Percentiles rank a stretch among this genome's conserved stretches.
phyloP scores from a whole-genome alignment of 1,140 invertebrate species.

The Trigoniulus corallinus region DNA sequence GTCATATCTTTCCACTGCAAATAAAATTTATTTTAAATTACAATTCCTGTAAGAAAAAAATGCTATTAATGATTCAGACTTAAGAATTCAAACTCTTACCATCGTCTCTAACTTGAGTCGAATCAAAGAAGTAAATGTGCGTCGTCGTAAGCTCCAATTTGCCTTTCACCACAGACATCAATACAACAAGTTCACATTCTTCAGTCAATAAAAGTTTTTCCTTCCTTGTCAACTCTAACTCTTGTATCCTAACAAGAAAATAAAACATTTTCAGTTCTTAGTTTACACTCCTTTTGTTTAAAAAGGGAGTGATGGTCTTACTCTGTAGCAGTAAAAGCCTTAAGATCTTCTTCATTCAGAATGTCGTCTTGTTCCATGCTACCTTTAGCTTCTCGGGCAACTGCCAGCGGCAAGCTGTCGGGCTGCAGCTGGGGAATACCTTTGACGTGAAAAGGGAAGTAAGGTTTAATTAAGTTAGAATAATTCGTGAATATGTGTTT shows the following conservation, averaged over 20 bases:
- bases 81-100: no score
- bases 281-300: neutral
- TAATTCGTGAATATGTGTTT: no score
- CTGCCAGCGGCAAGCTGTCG: slow-evolving; percentile 9
- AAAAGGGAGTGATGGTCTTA: neutral
- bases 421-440: neutral
- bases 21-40: slow-evolving; percentile 13
- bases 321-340: neutral
- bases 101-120: slow-evolving; percentile 37
- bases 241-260: slow-evolving; percentile 5
- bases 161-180: slow-evolving; percentile 43
- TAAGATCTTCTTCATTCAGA: slow-evolving; percentile 14
- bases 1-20: slow-evolving; percentile 23
- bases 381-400: slow-evolving; percentile 22
- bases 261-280: neutral
- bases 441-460: no score
- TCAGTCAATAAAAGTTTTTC: slow-evolving; percentile 41
- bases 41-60: slow-evolving; percentile 4
- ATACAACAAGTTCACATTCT: slow-evolving; percentile 43
- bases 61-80: slow-evolving; percentile 32
- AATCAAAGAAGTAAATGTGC: slow-evolving; percentile 42
- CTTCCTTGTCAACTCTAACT: slow-evolving; percentile 18
- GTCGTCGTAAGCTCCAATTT: slow-evolving; percentile 44
- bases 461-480: no score
- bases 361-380: slow-evolving; percentile 20